Percentiles rank a stretch among this genome's conserved stretches.
phyloP scores from a whole-genome alignment of 2,113 vertebrate species.

The Alethe diademata region DNA sequence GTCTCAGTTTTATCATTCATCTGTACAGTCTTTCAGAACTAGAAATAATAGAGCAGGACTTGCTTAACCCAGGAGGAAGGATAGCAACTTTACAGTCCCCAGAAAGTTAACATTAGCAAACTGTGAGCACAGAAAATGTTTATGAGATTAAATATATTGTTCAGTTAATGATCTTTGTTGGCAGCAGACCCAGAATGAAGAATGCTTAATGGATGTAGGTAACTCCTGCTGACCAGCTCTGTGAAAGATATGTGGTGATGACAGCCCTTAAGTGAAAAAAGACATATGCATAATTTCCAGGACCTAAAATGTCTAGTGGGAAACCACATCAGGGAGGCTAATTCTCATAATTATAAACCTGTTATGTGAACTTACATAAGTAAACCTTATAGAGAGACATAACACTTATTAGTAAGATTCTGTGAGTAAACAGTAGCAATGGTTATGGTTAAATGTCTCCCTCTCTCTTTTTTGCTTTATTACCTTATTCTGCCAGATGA shows the following conservation, averaged over 20 bases:
- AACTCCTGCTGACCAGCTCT: background rate
- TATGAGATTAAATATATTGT: conserved; percentile 5
- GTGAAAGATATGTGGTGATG: background rate
- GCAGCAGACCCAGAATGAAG: background rate
- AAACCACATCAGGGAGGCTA: background rate
- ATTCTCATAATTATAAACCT: background rate
- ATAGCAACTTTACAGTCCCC: background rate
- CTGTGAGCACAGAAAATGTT: background rate
- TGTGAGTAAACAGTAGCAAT: background rate
- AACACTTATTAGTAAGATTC: background rate
- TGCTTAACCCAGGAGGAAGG: background rate
- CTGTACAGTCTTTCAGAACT: background rate
- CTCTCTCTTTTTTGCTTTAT: background rate
- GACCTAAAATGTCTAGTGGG: background rate
- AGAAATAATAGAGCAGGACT: background rate
- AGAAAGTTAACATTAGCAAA: background rate
- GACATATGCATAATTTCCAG: background rate
- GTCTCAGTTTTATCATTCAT: background rate
- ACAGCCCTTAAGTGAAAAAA: background rate
- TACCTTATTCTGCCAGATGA: background rate
- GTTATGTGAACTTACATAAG: background rate
- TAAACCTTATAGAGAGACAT: background rate
- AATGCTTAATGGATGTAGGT: background rate
- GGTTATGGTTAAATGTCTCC: background rate
- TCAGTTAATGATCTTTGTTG: conserved; percentile 8